Evolutionary conservation across 2,888 invertebrate genomes (phyloP), one percentile per base, ranked within the genome.

Genomic region (Strigamia maritima): DNA sequence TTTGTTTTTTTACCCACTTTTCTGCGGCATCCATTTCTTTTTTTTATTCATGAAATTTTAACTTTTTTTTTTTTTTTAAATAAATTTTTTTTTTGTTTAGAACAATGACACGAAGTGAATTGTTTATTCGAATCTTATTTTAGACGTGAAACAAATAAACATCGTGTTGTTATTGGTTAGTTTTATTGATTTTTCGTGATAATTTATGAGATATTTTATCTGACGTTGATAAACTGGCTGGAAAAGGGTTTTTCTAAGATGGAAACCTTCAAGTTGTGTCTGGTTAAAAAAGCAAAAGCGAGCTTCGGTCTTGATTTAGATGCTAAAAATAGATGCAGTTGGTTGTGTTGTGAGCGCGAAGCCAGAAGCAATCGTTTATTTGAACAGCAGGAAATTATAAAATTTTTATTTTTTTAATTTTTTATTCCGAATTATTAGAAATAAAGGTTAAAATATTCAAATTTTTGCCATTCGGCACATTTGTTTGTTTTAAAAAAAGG

Each of bases 301-400:
- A 35, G 35, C 35, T 8, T 44, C n/a, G 44, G 44, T 44, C 44
- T 44, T 44, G 44, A 14, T 44, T 44, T 44, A 44, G 44, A 44
- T 44, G 19, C 60, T 65, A 65, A 65, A 65, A 65, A 65, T 65
- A 65, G 60, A 24, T 6, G n/a, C n/a, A n/a, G n/a, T n/a, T n/a
- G n/a, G n/a, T 19, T 2, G 60, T 65, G 60, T 22, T 24, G 19
- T 19, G 6, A 22, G 24, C 19, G 22, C 12, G 60, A 24, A 24
- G 60, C 60, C 60, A 65, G 60, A 65, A 65, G 8, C 60, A 12
- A 19, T 65, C 60, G 22, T 12, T 65, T 65, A 24, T 65, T 22
- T 22, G 24, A 4, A 24, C 44, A 44, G 44, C 44, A 44, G 44
- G 44, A 44, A 44, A 44, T 44, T 65, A 65, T 2, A 24, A 22